Evolutionary conservation across 2,797 vertebrate genomes (phyloP), one percentile per base, ranked within the genome.

Genomic region (Hirundo rustica): DNA sequence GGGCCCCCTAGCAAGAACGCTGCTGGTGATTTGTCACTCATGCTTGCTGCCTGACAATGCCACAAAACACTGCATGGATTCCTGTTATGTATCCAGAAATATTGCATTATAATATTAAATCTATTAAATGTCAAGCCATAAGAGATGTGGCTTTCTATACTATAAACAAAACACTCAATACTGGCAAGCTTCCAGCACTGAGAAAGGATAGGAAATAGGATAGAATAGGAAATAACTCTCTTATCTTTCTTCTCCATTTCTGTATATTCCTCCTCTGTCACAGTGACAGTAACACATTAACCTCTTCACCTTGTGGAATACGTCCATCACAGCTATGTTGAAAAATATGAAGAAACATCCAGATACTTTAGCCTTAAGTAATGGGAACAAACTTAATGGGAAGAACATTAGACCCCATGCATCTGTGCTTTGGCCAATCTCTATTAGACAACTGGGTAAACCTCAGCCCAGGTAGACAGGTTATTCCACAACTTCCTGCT

Each of bases 1-100:
- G 66, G 84, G 36, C 50, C 61, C 34, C 89, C 64, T 76, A 91
- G 70, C 64, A 61, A 88, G 66, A 91, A 13, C 0, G 0, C 70
- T 91, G 76, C 91, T 93, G 73, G 73, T 42, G 78, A 77, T 66
- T 55, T 80, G 86, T 87, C 82, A 51, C 64, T 96, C 79, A 54
- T 38, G 26, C 53, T 76, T 85, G 21, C 74, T 73, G 74, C 62
- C 85, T 95, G 81, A 85, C 80, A 90, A 44, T 66, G 48, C 74
- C 82, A 91, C 76, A 93, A 92, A 95, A 82, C 73, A 48, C 47
- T 61, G 45, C 20, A 36, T 88, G 48, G 44, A 70, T 91, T 93
- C 77, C 67, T 84, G 45, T 55, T 75, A 77, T 11, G 25, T 61
- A 53, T 85, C 54, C 87, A 88, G 70, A 92, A 93, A 13, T 42